A percentile compares a stretch with the other conserved stretches of the same genome.
These are phyloP conservation scores for Ormia ochracea DNA, from an alignment of 2,888 invertebrate genomes.

Conservation along the genomic window DNA sequence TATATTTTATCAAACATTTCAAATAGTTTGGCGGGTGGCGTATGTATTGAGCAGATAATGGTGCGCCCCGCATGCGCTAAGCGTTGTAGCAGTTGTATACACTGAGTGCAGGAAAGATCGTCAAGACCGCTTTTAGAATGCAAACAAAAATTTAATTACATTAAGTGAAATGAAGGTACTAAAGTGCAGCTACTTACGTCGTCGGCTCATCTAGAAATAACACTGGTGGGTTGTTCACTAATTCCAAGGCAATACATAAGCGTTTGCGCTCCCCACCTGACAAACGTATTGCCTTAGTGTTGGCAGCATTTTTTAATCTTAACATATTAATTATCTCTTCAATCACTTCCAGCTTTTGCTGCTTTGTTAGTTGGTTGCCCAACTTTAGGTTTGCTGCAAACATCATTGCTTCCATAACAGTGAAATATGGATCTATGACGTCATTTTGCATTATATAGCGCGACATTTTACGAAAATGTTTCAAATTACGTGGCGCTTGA, in stretches of 20 bases:
- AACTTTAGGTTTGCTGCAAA: conserved; percentile 94
- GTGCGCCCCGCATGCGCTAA: conserved; percentile 92
- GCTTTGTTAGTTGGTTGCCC: conserved; percentile 80
- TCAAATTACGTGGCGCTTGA: conserved; percentile 85
- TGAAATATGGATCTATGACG: conserved; percentile 89
- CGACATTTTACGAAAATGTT: conserved; percentile 90
- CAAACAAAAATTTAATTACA: too few relatives aligned
- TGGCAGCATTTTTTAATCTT: conserved; percentile 83
- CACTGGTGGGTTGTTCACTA: conserved; percentile 94
- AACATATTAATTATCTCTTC: conserved; percentile 90
- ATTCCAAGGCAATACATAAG: conserved; percentile 93
- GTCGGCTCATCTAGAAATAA: conserved; percentile 98
- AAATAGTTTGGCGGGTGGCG: conserved; percentile 95
- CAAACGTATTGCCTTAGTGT: conserved; percentile 85
- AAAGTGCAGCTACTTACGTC: conserved; percentile 81
- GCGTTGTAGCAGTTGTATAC: conserved; percentile 88
- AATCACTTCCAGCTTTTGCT: conserved; percentile 84
- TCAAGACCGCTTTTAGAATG: conserved; percentile 88
- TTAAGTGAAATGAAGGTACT: not conserved
- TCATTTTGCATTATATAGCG: conserved; percentile 98
- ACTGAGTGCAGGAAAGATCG: conserved; percentile 92
- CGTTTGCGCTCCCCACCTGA: conserved; percentile 96
- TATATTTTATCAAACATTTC: conserved; percentile 94
- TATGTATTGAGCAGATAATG: conserved; percentile 95
- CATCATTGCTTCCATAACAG: conserved; percentile 91